Conservation (phyloP, 2,797 vertebrate genomes). For the Amphiprion clarkii region DNA sequence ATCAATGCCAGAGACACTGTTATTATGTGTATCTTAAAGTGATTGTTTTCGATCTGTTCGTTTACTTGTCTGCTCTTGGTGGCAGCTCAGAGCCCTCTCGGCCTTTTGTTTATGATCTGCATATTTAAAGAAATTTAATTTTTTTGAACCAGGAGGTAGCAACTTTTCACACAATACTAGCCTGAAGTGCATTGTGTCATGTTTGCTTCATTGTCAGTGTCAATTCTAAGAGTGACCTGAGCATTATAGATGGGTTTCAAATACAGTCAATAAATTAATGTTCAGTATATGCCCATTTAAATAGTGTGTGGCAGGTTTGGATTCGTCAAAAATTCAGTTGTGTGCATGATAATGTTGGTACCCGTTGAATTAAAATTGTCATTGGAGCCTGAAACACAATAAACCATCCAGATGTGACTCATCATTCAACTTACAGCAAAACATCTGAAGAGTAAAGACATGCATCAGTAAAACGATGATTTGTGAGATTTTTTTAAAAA, state of each 20-base stretch:
- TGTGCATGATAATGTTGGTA: no score
- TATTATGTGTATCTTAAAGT: slow-evolving; percentile 30
- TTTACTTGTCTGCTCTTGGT: slow-evolving; percentile 38
- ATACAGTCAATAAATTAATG: not conserved
- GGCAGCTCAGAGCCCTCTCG: slow-evolving; percentile 29
- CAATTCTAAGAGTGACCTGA: not conserved
- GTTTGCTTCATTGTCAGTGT: slow-evolving; percentile 4
- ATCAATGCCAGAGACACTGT: slow-evolving; percentile 46
- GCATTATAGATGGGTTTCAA: not conserved
- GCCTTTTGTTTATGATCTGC: slow-evolving; percentile 37
- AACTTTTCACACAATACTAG: slow-evolving; percentile 18
- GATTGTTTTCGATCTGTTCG: slow-evolving; percentile 50
- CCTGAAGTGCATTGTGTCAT: not conserved
- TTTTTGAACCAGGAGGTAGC: slow-evolving; percentile 9
- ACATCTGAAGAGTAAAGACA: not conserved
- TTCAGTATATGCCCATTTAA: no score
- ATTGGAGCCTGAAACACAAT: not conserved
- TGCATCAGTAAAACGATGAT: not conserved
- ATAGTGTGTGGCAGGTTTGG: no score
- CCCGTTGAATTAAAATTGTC: no score
- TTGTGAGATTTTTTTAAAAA: not conserved
- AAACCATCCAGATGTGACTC: not conserved
- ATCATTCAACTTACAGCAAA: not conserved
- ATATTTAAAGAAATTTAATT: slow-evolving; percentile 31
- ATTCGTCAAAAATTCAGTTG: no score